A percentile compares a stretch with the other conserved stretches of the same genome.
phyloP scores from a whole-genome alignment of 2,797 vertebrate genomes.

The Fratercula arctica region DNA sequence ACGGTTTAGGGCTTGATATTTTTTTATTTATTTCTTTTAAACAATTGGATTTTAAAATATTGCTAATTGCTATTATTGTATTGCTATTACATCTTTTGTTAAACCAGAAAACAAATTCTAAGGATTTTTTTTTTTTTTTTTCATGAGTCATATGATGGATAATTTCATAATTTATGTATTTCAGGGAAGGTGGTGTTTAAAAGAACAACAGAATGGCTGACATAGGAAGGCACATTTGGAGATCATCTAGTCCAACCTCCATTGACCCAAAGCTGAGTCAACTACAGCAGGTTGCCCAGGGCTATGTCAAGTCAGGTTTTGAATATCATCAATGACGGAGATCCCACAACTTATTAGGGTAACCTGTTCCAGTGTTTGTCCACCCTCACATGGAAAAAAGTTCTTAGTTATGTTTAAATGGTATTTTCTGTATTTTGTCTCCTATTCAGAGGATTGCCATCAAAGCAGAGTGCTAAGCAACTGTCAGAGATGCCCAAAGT shows the following conservation, averaged over 20 bases:
- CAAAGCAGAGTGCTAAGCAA: neutral
- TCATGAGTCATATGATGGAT: neutral
- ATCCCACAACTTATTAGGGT: neutral
- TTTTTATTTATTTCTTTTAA: neutral
- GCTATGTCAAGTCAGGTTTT: neutral
- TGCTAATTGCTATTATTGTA: too few species aligned
- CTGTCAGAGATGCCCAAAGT: neutral
- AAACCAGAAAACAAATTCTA: neutral
- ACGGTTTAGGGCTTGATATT: neutral
- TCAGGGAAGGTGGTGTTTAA: neutral
- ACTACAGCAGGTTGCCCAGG: neutral
- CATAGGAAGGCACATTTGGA: neutral
- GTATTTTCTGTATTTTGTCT: neutral
- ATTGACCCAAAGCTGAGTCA: neutral
- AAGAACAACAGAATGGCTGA: neutral
- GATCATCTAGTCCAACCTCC: neutral
- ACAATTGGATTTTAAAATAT: neutral
- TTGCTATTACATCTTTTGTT: neutral
- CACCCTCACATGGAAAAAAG: neutral
- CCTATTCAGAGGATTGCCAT: neutral
- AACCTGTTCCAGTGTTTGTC: neutral
- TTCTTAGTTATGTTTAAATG: neutral
- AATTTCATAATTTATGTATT: neutral
- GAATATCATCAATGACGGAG: neutral
- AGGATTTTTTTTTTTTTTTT: neutral